Evolutionary conservation across 2,113 vertebrate genomes (phyloP), one percentile per base, ranked within the genome.

Genomic region (Sporophila hypoxantha): DNA sequence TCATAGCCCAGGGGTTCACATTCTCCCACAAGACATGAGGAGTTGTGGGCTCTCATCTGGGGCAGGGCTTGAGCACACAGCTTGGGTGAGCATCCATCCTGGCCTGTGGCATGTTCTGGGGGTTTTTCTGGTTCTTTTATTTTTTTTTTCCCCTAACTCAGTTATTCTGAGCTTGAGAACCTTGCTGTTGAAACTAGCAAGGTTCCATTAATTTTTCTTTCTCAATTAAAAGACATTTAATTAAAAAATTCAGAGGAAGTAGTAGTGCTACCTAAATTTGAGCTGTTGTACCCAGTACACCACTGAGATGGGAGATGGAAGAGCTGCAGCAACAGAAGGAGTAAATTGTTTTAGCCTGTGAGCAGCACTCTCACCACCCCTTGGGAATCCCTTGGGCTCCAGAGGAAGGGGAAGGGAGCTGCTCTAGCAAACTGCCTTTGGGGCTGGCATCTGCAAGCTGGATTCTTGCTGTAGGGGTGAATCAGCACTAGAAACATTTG

Each of bases 381-480:
- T 10, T 69, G 62, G 81, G 77, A 84, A 87, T 66, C 70, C 47
- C 71, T 50, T 50, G 50, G 84, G 62, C 55, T 90, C 32, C 50
- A 68, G 53, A 29, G 60, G 71, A 87, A 85, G 57, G 53, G n/a
- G 37, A 80, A 78, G 27, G 39, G 60, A 79, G 77, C 67, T 74
- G 78, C 47, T 32, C 32, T 55, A 82, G 46, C 80, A 84, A 84
- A 90, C 44, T 73, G 62, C 92, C 84, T 84, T 65, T 46, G 67
- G 70, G 56, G 64, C 64, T 92, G 83, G 88, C 81, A 87, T 73
- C 81, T 88, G 70, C 55, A 84, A 88, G 69, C 71, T 69, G 84
- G 82, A 76, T 87, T 88, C 66, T 86, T 92, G 75, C 84, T 88
- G 59, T 66, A 67, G 86, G 86, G 90, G 47, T 76, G 84, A 87